Conservation (phyloP, 2,113 vertebrate genomes). For the Smithornis capensis region DNA sequence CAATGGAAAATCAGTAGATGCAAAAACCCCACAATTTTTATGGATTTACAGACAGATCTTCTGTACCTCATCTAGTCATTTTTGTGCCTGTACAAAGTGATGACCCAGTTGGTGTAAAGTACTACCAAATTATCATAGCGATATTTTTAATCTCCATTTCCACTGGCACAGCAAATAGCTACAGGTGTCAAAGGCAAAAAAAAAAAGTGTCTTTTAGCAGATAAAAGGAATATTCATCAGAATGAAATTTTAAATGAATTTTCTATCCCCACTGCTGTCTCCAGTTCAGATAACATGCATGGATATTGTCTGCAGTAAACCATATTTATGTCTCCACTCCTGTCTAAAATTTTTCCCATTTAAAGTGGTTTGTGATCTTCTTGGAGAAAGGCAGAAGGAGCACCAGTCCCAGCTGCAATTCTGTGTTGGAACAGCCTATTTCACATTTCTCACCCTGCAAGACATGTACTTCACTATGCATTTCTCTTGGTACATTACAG, state of each 20-base stretch:
- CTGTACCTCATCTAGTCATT: slow-evolving; percentile 26
- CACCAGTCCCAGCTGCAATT: background rate
- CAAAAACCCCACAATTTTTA: slow-evolving; percentile 30
- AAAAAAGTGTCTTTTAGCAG: background rate
- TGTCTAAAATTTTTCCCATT: background rate
- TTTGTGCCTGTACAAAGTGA: slow-evolving; percentile 26
- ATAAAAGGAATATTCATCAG: background rate
- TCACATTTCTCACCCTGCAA: background rate
- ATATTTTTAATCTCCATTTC: slow-evolving; percentile 40
- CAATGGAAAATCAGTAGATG: slow-evolving; percentile 60
- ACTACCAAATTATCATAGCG: background rate
- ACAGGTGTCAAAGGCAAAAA: slow-evolving; percentile 27
- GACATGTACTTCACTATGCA: background rate
- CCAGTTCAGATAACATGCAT: background rate
- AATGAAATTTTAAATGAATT: background rate
- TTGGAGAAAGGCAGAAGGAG: background rate
- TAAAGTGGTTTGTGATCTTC: background rate
- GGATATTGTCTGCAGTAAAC: background rate
- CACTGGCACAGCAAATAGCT: background rate
- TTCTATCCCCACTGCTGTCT: background rate
- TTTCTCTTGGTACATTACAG: background rate
- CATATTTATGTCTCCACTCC: rapidly evolving
- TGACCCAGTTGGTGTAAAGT: slow-evolving; percentile 2
- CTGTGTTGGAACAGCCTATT: background rate
- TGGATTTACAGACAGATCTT: slow-evolving; percentile 37